Evolutionary conservation across 30 jellyfish, hydroid and myxozoan genomes (phyloP).

Genomic region (Hydra vulgaris): DNA sequence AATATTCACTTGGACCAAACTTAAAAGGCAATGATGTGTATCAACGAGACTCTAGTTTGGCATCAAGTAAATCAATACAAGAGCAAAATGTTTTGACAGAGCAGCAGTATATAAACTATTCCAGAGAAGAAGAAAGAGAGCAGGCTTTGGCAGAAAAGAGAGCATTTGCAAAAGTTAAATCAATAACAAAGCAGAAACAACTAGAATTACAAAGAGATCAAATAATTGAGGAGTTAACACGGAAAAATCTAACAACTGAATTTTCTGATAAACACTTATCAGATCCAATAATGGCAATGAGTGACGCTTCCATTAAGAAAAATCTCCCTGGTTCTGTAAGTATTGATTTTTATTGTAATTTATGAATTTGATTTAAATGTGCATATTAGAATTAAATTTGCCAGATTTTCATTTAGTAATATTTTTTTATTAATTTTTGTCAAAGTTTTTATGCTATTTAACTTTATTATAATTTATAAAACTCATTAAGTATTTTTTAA

Average conservation of each 20-base stretch:
- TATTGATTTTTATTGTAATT: too few species aligned
- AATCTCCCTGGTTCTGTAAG: background rate
- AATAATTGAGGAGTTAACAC: background rate
- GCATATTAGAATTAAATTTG: too few species aligned
- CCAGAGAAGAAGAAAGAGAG: slow-evolving; percentile 7
- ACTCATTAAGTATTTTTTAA: too few species aligned
- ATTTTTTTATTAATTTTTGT: too few species aligned
- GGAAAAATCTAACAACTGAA: background rate
- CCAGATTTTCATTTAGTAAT: too few species aligned
- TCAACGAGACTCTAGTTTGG: background rate
- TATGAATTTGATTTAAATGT: too few species aligned
- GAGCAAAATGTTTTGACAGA: slow-evolving; percentile 17
- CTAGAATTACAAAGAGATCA: background rate
- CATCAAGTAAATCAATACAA: background rate
- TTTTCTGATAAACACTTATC: background rate
- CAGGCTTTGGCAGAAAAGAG: slow-evolving; percentile 19
- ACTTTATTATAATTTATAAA: too few species aligned
- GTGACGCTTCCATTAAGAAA: slow-evolving; percentile 1
- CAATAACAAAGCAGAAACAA: slow-evolving; percentile 18
- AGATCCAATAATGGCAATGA: slow-evolving; percentile 7
- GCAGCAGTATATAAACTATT: background rate
- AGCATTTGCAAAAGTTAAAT: slow-evolving; percentile 31
- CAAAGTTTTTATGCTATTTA: too few species aligned
- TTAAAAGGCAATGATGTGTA: background rate
- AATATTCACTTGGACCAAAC: background rate